Evolutionary conservation across 2,797 vertebrate species (phyloP).

Genomic region (Sylvia borin): DNA sequence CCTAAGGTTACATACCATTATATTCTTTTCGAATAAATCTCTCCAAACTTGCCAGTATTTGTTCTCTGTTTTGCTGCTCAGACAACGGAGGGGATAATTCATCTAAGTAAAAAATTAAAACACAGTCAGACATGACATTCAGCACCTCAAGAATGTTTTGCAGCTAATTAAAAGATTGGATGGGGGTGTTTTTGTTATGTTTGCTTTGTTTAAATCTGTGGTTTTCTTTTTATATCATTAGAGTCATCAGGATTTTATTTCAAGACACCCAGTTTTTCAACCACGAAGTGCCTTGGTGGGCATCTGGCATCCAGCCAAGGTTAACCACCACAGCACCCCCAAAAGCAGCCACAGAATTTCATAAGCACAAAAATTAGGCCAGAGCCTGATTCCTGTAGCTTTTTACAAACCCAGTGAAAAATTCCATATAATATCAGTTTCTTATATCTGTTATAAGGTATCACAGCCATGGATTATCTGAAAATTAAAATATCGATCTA

Average conservation of each 20-base stretch:
- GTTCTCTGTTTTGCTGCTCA: conserved; percentile 95
- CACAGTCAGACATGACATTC: conserved; percentile 9
- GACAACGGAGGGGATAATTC: conserved; percentile 86
- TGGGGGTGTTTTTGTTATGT: not conserved
- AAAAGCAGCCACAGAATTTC: not conserved
- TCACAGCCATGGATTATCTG: not conserved
- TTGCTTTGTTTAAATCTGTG: not conserved
- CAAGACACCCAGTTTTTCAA: not conserved
- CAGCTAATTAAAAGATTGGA: not conserved
- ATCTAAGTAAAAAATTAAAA: conserved; percentile 76
- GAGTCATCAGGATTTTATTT: not conserved
- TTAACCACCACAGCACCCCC: not conserved
- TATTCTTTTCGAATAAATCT: conserved; percentile 96
- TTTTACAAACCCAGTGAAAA: not conserved
- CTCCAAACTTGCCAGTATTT: conserved; percentile 92
- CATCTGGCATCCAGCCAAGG: not conserved
- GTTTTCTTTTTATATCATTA: not conserved
- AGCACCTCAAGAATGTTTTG: not conserved
- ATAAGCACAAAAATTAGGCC: not conserved
- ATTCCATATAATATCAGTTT: not conserved
- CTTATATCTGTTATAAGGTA: not conserved
- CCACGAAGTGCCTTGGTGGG: not conserved
- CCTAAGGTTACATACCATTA: conserved; percentile 83
- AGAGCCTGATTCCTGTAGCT: not conserved
- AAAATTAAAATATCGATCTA: not conserved